Percentiles rank a stretch among this genome's conserved stretches.
Evolutionary conservation across 2,888 invertebrate genomes (phyloP).

Genomic region (Noctua janthina): DNA sequence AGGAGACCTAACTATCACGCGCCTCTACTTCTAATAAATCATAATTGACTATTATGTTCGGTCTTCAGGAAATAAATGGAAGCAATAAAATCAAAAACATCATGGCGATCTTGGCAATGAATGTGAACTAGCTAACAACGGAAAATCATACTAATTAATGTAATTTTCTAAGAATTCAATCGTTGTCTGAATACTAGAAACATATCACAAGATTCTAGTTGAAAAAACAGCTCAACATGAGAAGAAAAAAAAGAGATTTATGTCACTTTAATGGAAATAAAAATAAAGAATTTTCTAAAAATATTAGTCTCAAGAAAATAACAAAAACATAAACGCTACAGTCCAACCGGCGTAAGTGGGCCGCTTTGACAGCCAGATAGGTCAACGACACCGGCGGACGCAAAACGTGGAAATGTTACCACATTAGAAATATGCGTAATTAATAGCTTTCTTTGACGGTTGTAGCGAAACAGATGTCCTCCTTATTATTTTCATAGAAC

Average conservation of each 20-base stretch:
- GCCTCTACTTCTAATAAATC: conserved; percentile 7
- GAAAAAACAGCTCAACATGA: conserved; percentile 1
- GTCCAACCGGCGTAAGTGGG: conserved; percentile 40
- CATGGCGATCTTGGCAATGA: conserved; percentile 12
- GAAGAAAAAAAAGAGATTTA: conserved; percentile 10
- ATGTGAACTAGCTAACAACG: neutral
- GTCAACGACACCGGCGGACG: conserved; percentile 62
- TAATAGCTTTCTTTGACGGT: conserved; percentile 37
- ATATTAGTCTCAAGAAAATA: conserved; percentile 40
- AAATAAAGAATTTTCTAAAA: conserved; percentile 21
- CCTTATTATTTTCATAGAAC: neutral
- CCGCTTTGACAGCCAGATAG: conserved; percentile 59
- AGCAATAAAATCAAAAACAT: conserved; percentile 15
- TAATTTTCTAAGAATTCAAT: conserved; percentile 25
- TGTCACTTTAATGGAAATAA: neutral
- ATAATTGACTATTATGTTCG: neutral
- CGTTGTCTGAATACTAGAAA: neutral
- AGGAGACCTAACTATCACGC: neutral
- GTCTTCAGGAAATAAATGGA: conserved; percentile 1
- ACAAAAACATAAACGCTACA: conserved; percentile 38
- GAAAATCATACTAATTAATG: conserved; percentile 26
- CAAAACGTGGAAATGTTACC: conserved; percentile 54
- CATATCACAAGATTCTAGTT: neutral
- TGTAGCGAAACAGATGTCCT: conserved; percentile 18
- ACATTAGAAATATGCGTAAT: conserved; percentile 46